Base-by-base conservation (phyloP, 1,140 invertebrate species). In the Physella acuta region DNA sequence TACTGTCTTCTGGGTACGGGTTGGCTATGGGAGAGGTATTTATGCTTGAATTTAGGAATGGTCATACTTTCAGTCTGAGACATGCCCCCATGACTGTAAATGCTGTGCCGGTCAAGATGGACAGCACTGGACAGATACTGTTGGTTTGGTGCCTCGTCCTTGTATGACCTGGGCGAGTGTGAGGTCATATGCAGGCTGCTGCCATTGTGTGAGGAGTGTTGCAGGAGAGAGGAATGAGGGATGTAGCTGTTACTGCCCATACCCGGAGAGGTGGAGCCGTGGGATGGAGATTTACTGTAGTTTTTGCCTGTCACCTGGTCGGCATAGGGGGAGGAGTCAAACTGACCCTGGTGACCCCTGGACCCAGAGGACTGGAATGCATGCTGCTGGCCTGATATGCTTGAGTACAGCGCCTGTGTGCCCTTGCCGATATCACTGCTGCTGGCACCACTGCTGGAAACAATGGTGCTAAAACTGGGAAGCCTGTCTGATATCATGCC, bases 391-490 rank as follows among this genome's bases (percentile, higher is more conserved):
- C 44, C 49, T 26, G 56, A 62, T 53, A 66, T 59, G 20, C 52
- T 64, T 11, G 52, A 37, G 37, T 60, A 60, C 44, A 68, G 20
- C 28, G 53, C 37, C 33, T 62, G 60, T 26, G 49, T 70, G 31
- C 44, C 58, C 37, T 66, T 62, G 0, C 33, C 14, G 5, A 60
- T 39, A n/a, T 49, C 49, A 33, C 31, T 59, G 24, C 37, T 51
- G 11, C 55, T 71, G 36, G 30, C 59, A 26, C 34, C 64, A 37
- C 59, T 69, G 26, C 30, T 62, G 30, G 71, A 53, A 56, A 76
- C 73, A 24, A 76, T 73, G 16, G 63, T 63, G 28, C 67, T 71
- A 55, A 74, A 76, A 34, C 72, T 73, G 8, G 72, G 70, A 37
- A 76, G 58, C 20, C 58, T 67, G 28, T 76, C 75, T 8, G 66